These are phyloP conservation scores for Tolmerus cingulatus DNA, from an alignment of 2,888 invertebrate genomes.

Conservation along the genomic window DNA sequence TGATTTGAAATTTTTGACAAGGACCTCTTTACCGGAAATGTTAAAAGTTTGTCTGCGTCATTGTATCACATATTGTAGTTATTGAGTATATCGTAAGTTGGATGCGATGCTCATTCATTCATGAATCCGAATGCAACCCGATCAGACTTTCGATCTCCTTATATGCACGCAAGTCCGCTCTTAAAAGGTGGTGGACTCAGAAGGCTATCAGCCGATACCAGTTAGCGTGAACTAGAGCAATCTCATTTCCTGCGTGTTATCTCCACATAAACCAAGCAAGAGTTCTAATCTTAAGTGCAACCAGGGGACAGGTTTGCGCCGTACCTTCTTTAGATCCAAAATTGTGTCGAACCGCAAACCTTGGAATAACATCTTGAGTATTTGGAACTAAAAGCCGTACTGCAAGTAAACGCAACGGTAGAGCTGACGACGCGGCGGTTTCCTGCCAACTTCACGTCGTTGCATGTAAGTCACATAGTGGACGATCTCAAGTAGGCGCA, in stretches of 20 bases:
- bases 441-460: not conserved
- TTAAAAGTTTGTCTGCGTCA: not conserved
- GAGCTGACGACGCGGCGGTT: not conserved
- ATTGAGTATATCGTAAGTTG: not conserved
- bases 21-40: no score
- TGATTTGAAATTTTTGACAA: no score
- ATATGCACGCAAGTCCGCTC: not conserved
- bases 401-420: not conserved
- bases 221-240: slow-evolving; percentile 1
- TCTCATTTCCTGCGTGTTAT: not conserved
- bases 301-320: not conserved
- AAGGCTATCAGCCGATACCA: not conserved
- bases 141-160: not conserved
- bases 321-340: not conserved
- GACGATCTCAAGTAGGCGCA: not conserved
- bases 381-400: not conserved
- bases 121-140: not conserved
- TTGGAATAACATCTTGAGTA: not conserved
- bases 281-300: not conserved
- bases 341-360: not conserved
- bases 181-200: not conserved
- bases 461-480: not conserved
- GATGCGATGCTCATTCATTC: not conserved
- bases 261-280: not conserved
- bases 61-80: not conserved